Evolutionary conservation across 2,113 vertebrate species (phyloP), one percentile per base, ranked within the genome.

Genomic region (Phyllostomus hastatus): DNA sequence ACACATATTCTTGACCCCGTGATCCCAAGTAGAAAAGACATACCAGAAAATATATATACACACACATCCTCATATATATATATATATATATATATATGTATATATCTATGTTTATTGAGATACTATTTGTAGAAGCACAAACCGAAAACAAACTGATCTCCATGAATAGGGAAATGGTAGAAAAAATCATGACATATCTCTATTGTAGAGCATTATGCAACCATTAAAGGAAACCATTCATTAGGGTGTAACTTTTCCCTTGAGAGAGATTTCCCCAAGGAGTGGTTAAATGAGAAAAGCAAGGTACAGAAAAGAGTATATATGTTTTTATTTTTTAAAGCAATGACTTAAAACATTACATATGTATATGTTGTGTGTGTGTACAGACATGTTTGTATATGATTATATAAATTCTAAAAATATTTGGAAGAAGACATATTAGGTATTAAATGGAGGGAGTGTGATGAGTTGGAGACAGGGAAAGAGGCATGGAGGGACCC

Each of bases 321-420:
- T n/a, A 28, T 10, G 7, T 86, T 94, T 90, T 94, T 31, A 83
- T 83, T 90, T 88, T 94, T n/a, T 57, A 81, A 94, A 87, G 41
- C 92, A 76, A 57, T 86, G 85, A 66, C 31, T 41, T 41, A 85
- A 86, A 82, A n/a, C 10, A 66, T 2, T 79, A 50, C 59, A 52
- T 20, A 83, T 14, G 17, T 41, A n/a, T 69, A 33, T 59, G 33
- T 59, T 72, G 26, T 31, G 76, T 43, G 38, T 59, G 33, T 72
- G 10, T 28, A 54, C 16, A 88, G 31, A 64, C 20, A 15, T 10
- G 17, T 78, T 81, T 81, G 41, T 54, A 12, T 52, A 43, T 52
- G 52, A 66, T 24, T 31, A 61, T 17, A 67, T 28, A 67, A 61
- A 94, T 94, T 72, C 54, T 66, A 76, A 82, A 85, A 72, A 66